Base-by-base conservation (phyloP, 2,797 vertebrate species). In the Poeciliopsis presidionis region DNA sequence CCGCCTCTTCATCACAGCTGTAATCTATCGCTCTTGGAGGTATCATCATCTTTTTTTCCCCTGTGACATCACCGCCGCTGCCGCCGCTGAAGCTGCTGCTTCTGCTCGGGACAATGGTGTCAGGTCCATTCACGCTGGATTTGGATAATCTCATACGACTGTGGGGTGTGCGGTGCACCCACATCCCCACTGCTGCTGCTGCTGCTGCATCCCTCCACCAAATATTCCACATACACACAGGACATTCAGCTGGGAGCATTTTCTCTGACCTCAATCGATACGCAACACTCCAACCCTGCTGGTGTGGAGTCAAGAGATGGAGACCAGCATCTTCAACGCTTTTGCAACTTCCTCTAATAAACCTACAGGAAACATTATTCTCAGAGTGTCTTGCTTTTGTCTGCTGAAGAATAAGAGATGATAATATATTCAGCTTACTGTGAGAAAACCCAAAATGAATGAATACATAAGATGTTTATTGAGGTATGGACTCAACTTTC, bases 101-200 rank as follows among this genome's bases (percentile, higher is more conserved):
- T 88, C 89, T 89, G 81, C 83, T 80, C 79, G 90, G 93, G 93
- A 95, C 93, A 93, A 94, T 93, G 83, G 92, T 91, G 90, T 88
- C 88, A 90, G 90, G 89, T 89, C 93, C 93, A 91, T 95, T 95
- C 94, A 94, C 76, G 76, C 90, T 89, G 93, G 92, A 93, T 95
- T 95, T 93, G 91, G 93, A 93, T 95, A 93, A 95, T 94, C 93
- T 93, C 90, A 91, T 82, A 80, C 88, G 86, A 92, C 88, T 87
- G 89, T 82, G 87, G 90, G 88, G 88, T 91, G 81, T 87, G 88
- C 81, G 86, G 86, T 82, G 90, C 90, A 90, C 87, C 89, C 91
- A 91, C 88, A 88, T 82, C 67, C 65, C 65, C 41, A 43, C 57
- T 33, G 57, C 28, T 36, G 8, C 61, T 65, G 61, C 63, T 65